Conservation (phyloP, 1,140 invertebrate species). For the Brachionus rubens region DNA sequence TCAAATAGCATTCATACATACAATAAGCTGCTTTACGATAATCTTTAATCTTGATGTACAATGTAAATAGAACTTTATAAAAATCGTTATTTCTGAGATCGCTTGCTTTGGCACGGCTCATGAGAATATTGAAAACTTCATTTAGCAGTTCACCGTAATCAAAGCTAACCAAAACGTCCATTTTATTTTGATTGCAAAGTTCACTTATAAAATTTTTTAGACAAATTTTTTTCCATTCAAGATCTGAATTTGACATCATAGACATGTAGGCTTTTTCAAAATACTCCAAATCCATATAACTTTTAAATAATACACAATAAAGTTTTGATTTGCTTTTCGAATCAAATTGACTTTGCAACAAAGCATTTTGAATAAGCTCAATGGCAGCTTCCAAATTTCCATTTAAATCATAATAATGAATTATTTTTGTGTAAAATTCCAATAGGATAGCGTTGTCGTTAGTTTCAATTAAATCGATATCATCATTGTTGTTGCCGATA, state of each 20-base stretch:
- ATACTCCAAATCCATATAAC: constrained; percentile 37
- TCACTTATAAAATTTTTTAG: constrained; percentile 44
- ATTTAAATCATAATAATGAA: constrained; percentile 43
- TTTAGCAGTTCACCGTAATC: constrained; percentile 29
- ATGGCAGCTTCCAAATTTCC: constrained; percentile 31
- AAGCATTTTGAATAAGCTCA: constrained; percentile 25
- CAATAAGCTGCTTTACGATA: constrained; percentile 10
- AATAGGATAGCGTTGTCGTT: constrained; percentile 10
- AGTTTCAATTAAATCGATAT: background rate
- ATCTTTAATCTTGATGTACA: constrained; percentile 9
- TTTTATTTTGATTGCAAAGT: constrained; percentile 41
- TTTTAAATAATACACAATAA: constrained; percentile 40
- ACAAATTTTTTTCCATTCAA: constrained; percentile 39
- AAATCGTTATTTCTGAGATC: constrained; percentile 26
- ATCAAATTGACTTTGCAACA: constrained; percentile 15
- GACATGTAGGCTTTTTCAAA: constrained; percentile 25
- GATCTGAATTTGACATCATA: constrained; percentile 14
- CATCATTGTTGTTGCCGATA: background rate
- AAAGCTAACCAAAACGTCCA: constrained; percentile 15
- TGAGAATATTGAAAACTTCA: constrained; percentile 18
- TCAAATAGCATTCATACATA: constrained; percentile 37
- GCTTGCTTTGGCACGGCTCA: constrained; percentile 13
- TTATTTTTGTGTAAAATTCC: constrained; percentile 34
- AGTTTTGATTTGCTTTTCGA: constrained; percentile 33
- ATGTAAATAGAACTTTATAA: background rate